Percentiles rank a stretch among this genome's conserved stretches.
phyloP scores from a whole-genome alignment of 1,140 invertebrate species.

The Nephotettix cincticeps region DNA sequence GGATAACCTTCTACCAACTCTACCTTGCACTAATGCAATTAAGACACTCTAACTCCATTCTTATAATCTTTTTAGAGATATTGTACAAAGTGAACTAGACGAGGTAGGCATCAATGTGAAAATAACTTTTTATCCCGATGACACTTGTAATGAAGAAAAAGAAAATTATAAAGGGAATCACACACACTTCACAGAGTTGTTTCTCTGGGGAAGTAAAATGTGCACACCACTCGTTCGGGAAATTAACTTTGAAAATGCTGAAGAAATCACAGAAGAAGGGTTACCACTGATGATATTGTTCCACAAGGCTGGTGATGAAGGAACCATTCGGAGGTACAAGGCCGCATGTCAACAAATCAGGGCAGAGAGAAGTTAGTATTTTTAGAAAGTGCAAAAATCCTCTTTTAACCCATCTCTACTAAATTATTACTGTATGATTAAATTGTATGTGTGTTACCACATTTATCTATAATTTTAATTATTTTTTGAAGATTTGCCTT shows the following conservation, averaged over 20 bases:
- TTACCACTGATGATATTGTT: conserved; percentile 98
- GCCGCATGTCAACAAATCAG: conserved; percentile 73
- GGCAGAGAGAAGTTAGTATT: conserved; percentile 85
- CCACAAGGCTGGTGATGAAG: conserved; percentile 80
- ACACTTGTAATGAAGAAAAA: conserved; percentile 75
- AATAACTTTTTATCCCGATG: conserved; percentile 72
- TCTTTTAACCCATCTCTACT: too few relatives aligned
- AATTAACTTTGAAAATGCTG: conserved; percentile 99
- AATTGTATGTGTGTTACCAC: too few relatives aligned
- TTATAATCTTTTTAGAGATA: background rate
- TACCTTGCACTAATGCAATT: too few relatives aligned
- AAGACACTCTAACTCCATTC: too few relatives aligned
- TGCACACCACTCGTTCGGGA: conserved; percentile 87
- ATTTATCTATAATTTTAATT: too few relatives aligned
- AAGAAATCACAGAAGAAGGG: conserved; percentile 98
- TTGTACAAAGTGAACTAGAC: background rate
- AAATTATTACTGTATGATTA: too few relatives aligned
- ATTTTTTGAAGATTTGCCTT: too few relatives aligned
- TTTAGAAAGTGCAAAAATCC: too few relatives aligned
- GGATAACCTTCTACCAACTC: too few relatives aligned
- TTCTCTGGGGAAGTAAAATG: conserved; percentile 78
- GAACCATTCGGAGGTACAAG: conserved; percentile 85
- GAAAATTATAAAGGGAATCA: conserved; percentile 75
- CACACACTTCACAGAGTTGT: conserved; percentile 67
- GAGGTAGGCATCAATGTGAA: background rate